phyloP scores from a whole-genome alignment of 2,113 vertebrate genomes.

The Paralichthys olivaceus region DNA sequence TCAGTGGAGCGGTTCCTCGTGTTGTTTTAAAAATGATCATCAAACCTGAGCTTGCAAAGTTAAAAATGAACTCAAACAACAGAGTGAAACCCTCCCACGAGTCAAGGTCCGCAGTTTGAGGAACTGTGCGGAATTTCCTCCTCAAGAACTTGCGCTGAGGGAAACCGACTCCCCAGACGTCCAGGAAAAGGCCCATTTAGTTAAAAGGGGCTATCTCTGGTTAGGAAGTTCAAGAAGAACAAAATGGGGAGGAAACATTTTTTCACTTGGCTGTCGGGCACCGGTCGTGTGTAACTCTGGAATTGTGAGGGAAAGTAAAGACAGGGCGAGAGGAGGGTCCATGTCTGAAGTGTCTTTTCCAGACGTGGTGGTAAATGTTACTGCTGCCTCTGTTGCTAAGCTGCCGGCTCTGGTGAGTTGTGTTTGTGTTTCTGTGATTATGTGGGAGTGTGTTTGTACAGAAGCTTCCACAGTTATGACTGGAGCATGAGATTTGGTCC shows the following conservation, averaged over 20 bases:
- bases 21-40: background rate
- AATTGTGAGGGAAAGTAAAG: background rate
- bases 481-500: background rate
- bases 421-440: constrained; percentile 7
- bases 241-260: no score
- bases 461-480: background rate
- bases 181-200: constrained; percentile 80
- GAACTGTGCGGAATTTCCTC: constrained; percentile 5
- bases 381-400: constrained; percentile 6
- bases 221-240: constrained; percentile 49
- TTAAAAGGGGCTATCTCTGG: constrained; percentile 52
- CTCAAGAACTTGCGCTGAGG: constrained; percentile 11
- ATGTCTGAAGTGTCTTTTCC: constrained; percentile 40
- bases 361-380: constrained; percentile 49
- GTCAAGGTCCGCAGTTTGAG: constrained; percentile 66
- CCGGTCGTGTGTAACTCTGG: background rate
- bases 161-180: constrained; percentile 41
- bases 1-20: background rate
- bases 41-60: constrained; percentile 40
- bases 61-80: constrained; percentile 55
- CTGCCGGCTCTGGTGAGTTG: constrained; percentile 66
- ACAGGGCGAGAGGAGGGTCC: constrained; percentile 8
- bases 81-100: constrained; percentile 36
- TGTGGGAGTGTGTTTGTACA: constrained; percentile 21
- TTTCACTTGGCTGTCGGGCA: no score